Evolutionary conservation across 1,140 invertebrate genomes (phyloP), one percentile per base, ranked within the genome.

Genomic region (Ceratosolen fusciceps): DNA sequence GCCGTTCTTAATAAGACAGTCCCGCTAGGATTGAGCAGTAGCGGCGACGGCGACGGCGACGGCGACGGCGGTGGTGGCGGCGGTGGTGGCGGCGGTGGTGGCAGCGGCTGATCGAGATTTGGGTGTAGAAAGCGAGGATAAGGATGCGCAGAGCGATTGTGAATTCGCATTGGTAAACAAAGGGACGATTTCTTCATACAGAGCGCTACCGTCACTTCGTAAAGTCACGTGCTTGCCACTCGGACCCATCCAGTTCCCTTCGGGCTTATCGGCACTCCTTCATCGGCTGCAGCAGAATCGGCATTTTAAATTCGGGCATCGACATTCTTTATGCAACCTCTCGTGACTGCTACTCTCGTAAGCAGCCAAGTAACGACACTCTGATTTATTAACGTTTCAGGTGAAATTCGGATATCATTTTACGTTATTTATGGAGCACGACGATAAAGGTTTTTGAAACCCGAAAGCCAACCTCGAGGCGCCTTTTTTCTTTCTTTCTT

Each of bases 61-160:
- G 21, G 49, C 29, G 19, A 47, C 43, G 74, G 67, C 65, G 67
- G 74, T 74, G 52, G 3, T 39, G 34, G 65, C 39, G 39, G 12
- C 5, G 12, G 12, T 7, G 39, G 12, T 43, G 5, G 9, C 21
- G 9, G 29, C 21, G 4, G 43, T 14, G 47, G 21, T 29, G 7
- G 43, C 0, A 24, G 29, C 74, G 68, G 62, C 47, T 76, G 62
- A 47, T 37, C 60, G 47, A 67, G 60, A 62, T 47, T 26, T 19
- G 26, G 24, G 21, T 24, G 29, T 39, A 75, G 60, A 75, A 67
- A 67, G 74, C 60, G 58, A 75, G 21, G 58, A 47, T 37, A 74
- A 74, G 49, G 43, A 67, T 26, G 29, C 39, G 19, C 19, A 34
- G 9, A 1, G 34, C 52, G 37, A n/a, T n/a, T 67, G 74, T 29